Base-by-base conservation (phyloP, 2,797 vertebrate species). In the Meriones psammophilus region DNA sequence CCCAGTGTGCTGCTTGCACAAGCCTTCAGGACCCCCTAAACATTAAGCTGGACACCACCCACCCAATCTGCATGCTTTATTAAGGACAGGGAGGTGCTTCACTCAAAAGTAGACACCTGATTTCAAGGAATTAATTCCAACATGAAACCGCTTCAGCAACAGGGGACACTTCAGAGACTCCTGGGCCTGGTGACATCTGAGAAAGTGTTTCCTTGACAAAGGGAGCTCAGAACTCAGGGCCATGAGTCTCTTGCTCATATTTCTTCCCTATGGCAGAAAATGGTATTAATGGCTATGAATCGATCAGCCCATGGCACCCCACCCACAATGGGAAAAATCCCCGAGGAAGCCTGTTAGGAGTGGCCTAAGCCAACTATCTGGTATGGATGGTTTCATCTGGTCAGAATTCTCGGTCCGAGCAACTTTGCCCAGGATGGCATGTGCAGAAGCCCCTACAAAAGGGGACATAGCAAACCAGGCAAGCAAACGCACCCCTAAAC, bases 281-380 rank as follows among this genome's bases (percentile, higher is more conserved):
- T 0, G 8, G 80, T 74, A 42, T 64, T 46, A 8, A 50, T 2
- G 64, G 60, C n/a, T 0, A 10, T 8, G 62, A n/a, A 50, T 28
- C 0, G 1, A 56, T 28, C 42, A 18, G 2, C 9, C 12, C 22
- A 0, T 0, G 0, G 50, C 9, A 18, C 36, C 22, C 84, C 17
- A 42, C 39, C 18, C 30, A 18, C 28, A 13, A 42, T 7, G 39
- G 60, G 6, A 39, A 30, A 56, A 20, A n/a, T 18, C 68, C 42
- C 50, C 5, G 15, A 71, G 30, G 42, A 36, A 79, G 2, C 36
- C 17, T 14, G 64, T 33, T 14, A 13, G 42, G 85, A 10, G 56
- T 17, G 20, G 13, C 30, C 8, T 26, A 30, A 62, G 77, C 50
- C 42, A 15, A 28, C 33, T 20, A 8, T 42, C 22, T 36, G 66